Base-by-base conservation (phyloP, 1,140 invertebrate species). In the Atta colombica region DNA sequence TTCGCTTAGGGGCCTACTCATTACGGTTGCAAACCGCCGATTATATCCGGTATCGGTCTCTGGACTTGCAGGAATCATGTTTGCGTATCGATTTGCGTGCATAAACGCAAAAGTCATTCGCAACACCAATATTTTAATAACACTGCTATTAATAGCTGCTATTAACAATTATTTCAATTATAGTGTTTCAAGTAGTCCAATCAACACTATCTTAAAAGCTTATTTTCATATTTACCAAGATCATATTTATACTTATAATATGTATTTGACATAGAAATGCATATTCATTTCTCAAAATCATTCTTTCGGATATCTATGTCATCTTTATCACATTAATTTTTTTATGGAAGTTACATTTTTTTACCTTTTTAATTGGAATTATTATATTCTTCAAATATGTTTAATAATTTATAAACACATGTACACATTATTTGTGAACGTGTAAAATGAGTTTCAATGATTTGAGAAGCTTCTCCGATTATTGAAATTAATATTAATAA, bases 31-130 rank as follows among this genome's bases (percentile, higher is more conserved):
- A 25, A 58, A 71, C 78, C 35, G 25, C 14, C 66, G 51, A n/a
- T 65, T 69, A 80, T 58, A 58, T 28, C 53, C 35, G 49, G 60
- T 45, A 78, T 16, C 25, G 39, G 25, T 51, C 61, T 31, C 61
- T 28, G n/a, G 21, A 58, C 65, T 71, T 53, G 66, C 21, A 81
- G 53, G 21, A 71, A 28, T 71, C 65, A 66, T 81, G 78, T 81
- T 81, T 81, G 66, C 78, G 16, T 71, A 81, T 81, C 66, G 66
- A 81, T 81, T 81, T 18, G 14, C 49, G 68, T 8, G 77, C 49
- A 68, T 49, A 63, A 69, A 71, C 31, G 35, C 51, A 81, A 10
- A 81, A 71, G 66, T 35, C 78, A 71, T 55, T 81, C 35, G 51
- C 16, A 1, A 71, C 25, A 16, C 25, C 31, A 53, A 65, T 35